phyloP scores from a whole-genome alignment of 2,888 invertebrate genomes.

The Escarpia spicata region DNA sequence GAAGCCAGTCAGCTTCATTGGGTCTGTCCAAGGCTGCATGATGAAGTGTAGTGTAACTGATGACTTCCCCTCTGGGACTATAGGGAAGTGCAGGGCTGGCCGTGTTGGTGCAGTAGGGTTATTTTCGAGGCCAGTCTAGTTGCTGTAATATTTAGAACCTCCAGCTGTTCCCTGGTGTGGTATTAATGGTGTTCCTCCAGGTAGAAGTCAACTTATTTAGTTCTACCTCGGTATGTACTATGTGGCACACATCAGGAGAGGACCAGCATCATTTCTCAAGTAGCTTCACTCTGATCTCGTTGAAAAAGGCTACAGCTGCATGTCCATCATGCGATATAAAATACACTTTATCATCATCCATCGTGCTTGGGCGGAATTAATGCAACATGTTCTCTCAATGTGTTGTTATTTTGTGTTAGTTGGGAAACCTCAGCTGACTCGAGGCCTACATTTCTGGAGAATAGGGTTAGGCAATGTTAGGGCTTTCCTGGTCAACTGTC shows the following conservation, averaged over 20 bases:
- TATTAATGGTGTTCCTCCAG: neutral
- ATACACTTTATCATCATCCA: neutral
- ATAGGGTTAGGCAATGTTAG: too few species aligned
- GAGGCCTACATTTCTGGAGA: too few species aligned
- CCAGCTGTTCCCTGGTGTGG: neutral
- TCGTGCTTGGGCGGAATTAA: neutral
- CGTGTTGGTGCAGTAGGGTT: neutral
- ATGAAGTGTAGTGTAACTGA: neutral
- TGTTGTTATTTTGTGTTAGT: too few species aligned
- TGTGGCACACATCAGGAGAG: neutral
- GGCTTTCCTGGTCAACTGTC: too few species aligned
- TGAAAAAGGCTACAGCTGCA: neutral
- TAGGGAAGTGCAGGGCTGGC: neutral
- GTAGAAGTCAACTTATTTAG: conserved; percentile 14
- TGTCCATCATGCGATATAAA: neutral
- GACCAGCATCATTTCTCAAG: neutral
- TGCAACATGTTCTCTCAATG: too few species aligned
- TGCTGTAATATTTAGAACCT: neutral
- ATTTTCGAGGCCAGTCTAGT: neutral
- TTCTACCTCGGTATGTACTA: neutral
- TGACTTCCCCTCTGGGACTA: neutral
- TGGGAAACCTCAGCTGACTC: too few species aligned
- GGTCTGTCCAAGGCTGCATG: neutral
- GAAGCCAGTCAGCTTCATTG: neutral
- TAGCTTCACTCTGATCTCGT: neutral